Evolutionary conservation across 2,797 vertebrate species (phyloP).

Genomic region (Yasuhikotakia modesta): DNA sequence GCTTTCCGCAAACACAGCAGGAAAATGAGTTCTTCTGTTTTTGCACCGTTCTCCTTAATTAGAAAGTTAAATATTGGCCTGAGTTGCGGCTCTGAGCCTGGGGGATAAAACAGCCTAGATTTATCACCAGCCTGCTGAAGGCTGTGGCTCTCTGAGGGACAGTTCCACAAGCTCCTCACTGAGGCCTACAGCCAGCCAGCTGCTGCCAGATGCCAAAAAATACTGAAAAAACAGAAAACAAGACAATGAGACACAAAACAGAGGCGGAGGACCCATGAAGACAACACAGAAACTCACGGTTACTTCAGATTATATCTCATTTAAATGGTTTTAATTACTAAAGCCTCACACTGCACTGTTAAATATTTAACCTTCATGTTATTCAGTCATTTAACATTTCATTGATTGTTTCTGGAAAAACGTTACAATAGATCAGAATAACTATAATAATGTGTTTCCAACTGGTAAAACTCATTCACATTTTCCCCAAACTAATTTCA

Average conservation of each 20-base stretch:
- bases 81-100: constrained; percentile 47
- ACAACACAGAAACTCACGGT: background rate
- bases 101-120: constrained; percentile 43
- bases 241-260: background rate
- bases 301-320: background rate
- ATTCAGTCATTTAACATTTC: too few relatives aligned
- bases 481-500: too few relatives aligned
- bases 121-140: constrained; percentile 50
- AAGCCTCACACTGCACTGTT: background rate
- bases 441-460: background rate
- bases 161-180: constrained; percentile 21
- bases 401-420: background rate
- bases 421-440: background rate
- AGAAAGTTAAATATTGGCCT: constrained; percentile 62
- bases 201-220: constrained; percentile 14
- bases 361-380: too few relatives aligned
- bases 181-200: constrained; percentile 17
- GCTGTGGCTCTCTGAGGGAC: constrained; percentile 28
- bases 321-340: constrained; percentile 3
- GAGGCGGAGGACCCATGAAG: background rate
- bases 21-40: constrained; percentile 53
- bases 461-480: too few relatives aligned
- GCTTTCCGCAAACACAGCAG: constrained; percentile 50
- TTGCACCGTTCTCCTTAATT: constrained; percentile 56
- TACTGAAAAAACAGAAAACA: background rate